Conservation (phyloP, 2,797 vertebrate genomes). For the Sebastes glaucus region DNA sequence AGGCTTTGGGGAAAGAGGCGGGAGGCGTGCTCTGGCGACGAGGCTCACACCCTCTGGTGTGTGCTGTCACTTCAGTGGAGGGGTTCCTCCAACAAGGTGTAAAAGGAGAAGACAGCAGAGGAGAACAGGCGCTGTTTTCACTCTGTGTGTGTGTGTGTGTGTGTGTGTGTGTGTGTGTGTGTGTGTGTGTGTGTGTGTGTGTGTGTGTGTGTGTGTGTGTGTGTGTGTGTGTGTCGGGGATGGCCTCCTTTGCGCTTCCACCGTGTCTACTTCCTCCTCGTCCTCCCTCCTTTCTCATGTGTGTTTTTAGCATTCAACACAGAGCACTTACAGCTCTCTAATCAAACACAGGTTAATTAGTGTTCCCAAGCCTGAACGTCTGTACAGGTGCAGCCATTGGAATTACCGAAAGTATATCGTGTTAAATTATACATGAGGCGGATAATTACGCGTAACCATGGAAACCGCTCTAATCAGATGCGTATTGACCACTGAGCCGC, state of each 20-base stretch:
- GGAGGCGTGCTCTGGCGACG: slow-evolving; percentile 15
- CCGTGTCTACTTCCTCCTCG: slow-evolving; percentile 8
- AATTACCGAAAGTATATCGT: slow-evolving; percentile 31
- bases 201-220: neutral
- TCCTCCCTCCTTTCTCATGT: neutral
- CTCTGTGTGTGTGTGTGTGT: neutral
- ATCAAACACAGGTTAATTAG: slow-evolving; percentile 57
- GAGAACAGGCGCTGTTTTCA: slow-evolving; percentile 38
- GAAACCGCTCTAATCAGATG: slow-evolving; percentile 26
- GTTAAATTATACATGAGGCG: slow-evolving; percentile 55
- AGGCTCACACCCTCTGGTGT: slow-evolving; percentile 65
- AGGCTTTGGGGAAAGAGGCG: slow-evolving; percentile 3
- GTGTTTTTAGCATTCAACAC: slow-evolving; percentile 45
- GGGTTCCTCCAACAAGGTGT: slow-evolving; percentile 60
- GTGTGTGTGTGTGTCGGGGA: neutral
- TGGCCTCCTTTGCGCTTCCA: slow-evolving; percentile 2
- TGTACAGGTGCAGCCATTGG: slow-evolving; percentile 38
- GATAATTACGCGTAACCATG: slow-evolving; percentile 36
- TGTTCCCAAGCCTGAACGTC: slow-evolving; percentile 23
- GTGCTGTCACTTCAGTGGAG: slow-evolving; percentile 72
- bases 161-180: slow-evolving; percentile 1
- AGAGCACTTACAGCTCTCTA: slow-evolving; percentile 13
- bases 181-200: neutral
- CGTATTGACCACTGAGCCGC: slow-evolving; percentile 16
- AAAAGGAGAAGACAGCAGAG: slow-evolving; percentile 67